Evolutionary conservation across 2,113 vertebrate genomes (phyloP).

Genomic region (Crotalus viridis): DNA sequence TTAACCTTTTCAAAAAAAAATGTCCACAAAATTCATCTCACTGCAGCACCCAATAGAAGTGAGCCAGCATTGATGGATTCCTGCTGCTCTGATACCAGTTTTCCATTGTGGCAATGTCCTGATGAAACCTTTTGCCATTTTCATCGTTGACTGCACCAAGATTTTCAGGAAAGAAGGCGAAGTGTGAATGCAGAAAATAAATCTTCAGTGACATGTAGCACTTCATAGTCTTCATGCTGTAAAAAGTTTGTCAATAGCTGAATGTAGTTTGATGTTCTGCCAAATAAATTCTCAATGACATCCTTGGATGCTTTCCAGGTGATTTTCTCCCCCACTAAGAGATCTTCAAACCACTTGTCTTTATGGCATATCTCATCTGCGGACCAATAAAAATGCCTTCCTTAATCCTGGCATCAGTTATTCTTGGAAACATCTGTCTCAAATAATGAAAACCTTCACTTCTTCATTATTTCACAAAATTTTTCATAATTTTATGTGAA

Average conservation of each 20-base stretch:
- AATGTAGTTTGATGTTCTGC: neutral
- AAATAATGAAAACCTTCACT: neutral
- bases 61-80: neutral
- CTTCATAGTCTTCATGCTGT: neutral
- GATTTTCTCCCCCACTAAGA: neutral
- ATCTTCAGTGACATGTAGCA: neutral
- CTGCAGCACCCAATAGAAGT: neutral
- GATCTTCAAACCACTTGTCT: neutral
- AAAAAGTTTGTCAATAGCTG: neutral
- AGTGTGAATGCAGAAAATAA: neutral
- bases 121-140: neutral
- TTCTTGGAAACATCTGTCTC: neutral
- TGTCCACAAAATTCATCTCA: neutral
- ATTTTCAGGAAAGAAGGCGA: neutral
- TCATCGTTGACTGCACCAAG: neutral
- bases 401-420: neutral
- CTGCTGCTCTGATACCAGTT: neutral
- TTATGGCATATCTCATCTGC: neutral
- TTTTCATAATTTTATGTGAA: neutral
- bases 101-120: neutral
- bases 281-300: neutral
- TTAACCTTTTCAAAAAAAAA: neutral
- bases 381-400: neutral
- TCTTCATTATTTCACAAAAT: neutral
- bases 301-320: neutral